A percentile compares a stretch with the other conserved stretches of the same genome.
These are phyloP conservation scores for Lucifuga dentata DNA, from an alignment of 2,113 vertebrate genomes.

Conservation along the genomic window DNA sequence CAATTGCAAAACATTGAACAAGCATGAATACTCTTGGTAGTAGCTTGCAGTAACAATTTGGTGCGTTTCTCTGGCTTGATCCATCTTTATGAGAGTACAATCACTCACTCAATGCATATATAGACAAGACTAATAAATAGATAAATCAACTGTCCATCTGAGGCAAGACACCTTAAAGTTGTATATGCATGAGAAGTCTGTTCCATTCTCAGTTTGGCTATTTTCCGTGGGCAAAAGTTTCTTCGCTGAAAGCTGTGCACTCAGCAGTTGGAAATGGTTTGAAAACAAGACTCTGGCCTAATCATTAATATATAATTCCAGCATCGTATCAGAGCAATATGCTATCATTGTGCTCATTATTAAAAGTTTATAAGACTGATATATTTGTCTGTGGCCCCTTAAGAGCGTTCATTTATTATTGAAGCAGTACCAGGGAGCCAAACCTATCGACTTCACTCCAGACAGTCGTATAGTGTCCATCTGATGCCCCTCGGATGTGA, in stretches of 20 bases:
- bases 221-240: constrained; percentile 7
- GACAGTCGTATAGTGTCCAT: constrained; percentile 51
- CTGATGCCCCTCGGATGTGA: constrained; percentile 43
- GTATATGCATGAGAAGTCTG: constrained; percentile 38
- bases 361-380: constrained; percentile 79
- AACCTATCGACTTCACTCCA: constrained; percentile 50
- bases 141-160: constrained; percentile 24
- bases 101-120: constrained; percentile 23
- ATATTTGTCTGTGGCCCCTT: constrained; percentile 65
- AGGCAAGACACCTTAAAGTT: constrained; percentile 11
- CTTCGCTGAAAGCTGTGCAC: constrained; percentile 60
- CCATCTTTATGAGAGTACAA: constrained; percentile 47
- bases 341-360: constrained; percentile 76
- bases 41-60: constrained; percentile 58
- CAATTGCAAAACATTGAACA: constrained; percentile 71
- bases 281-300: constrained; percentile 52
- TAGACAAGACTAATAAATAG: constrained; percentile 38
- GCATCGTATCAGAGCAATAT: constrained; percentile 70
- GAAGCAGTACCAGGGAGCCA: constrained; percentile 50
- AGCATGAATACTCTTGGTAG: constrained; percentile 69
- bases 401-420: constrained; percentile 80
- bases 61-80: constrained; percentile 55
- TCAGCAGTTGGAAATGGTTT: constrained; percentile 52
- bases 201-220: constrained; percentile 22
- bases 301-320: constrained; percentile 76